phyloP scores from a whole-genome alignment of 1,140 invertebrate species.

The Heliconius himera region DNA sequence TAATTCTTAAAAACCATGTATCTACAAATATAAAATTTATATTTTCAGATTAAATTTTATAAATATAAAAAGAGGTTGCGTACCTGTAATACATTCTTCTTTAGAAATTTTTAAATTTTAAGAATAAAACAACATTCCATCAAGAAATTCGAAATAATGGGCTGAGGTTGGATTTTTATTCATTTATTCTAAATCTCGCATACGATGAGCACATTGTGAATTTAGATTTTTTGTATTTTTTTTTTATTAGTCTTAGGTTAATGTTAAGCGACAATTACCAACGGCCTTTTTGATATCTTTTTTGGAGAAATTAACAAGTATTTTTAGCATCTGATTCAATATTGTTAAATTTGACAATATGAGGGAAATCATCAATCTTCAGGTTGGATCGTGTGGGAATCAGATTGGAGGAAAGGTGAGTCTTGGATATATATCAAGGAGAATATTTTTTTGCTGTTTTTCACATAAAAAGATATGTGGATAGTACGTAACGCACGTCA shows the following conservation, averaged over 20 bases:
- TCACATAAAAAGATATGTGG: too few relatives aligned
- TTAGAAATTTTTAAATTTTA: constrained; percentile 41
- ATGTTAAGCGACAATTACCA: constrained; percentile 68
- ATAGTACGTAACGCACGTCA: too few relatives aligned
- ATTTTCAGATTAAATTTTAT: neutral
- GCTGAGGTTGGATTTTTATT: constrained; percentile 21
- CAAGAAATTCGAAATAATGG: neutral
- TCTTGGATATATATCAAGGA: neutral
- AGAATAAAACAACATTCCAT: neutral
- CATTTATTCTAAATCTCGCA: constrained; percentile 70
- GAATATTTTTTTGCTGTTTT: neutral
- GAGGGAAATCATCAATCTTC: constrained; percentile 74
- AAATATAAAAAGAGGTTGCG: neutral
- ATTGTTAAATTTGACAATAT: constrained; percentile 74
- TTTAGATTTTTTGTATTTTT: constrained; percentile 67
- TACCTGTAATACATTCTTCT: neutral
- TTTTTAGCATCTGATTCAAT: constrained; percentile 23
- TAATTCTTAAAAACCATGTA: neutral
- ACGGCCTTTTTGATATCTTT: constrained; percentile 51
- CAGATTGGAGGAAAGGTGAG: constrained; percentile 74
- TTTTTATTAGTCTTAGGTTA: constrained; percentile 74
- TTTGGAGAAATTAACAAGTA: constrained; percentile 72
- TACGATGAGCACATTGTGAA: constrained; percentile 69
- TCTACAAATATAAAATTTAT: neutral
- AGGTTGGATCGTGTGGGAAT: constrained; percentile 73